Evolutionary conservation across 2,113 vertebrate genomes (phyloP), one percentile per base, ranked within the genome.

Genomic region (Barnardius zonarius): DNA sequence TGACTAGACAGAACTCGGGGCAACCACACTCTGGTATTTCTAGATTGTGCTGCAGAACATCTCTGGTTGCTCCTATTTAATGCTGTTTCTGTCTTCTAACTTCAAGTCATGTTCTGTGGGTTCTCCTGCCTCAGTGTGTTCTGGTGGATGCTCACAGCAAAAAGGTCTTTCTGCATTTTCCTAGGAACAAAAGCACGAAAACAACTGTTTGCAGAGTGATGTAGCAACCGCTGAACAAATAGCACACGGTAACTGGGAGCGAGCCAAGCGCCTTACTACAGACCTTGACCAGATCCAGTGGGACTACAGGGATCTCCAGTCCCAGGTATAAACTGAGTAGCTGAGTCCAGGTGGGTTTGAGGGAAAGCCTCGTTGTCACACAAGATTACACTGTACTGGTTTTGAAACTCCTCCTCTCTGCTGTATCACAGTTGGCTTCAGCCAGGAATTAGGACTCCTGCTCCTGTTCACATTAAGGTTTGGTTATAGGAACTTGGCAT

Each of bases 161-260:
- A 39, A 72, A 22, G 15, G 24, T 43, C 17, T 37, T n/a, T 35
- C 83, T 92, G 80, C 25, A 0, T 64, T 68, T 57, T 33, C 51
- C 73, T 51, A 98, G 98, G 97, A 97, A 31, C 96, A 97, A 63
- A 96, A 85, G 44, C 91, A 95, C 19, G 97, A 97, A 31, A 96
- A 85, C 6, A 86, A 37, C 51, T 88, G 85, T 63, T 77, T 98
- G 92, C 97, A 98, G 84, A 96, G 96, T 16, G 96, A 96, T 28
- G 78, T 89, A 74, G 90, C 93, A 2, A 5, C 79, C 1, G 73
- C 98, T 13, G 98, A 98, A 41, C 97, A 95, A 43, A 67, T 66
- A 17, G 96, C 96, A 9, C 93, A 73, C 17, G 81, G 95, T 14
- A 97, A 93, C 93, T 96, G 97, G 0, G 94, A 97, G 16, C 85